phyloP scores from a whole-genome alignment of 2,113 vertebrate species.

The Petaurus breviceps region DNA sequence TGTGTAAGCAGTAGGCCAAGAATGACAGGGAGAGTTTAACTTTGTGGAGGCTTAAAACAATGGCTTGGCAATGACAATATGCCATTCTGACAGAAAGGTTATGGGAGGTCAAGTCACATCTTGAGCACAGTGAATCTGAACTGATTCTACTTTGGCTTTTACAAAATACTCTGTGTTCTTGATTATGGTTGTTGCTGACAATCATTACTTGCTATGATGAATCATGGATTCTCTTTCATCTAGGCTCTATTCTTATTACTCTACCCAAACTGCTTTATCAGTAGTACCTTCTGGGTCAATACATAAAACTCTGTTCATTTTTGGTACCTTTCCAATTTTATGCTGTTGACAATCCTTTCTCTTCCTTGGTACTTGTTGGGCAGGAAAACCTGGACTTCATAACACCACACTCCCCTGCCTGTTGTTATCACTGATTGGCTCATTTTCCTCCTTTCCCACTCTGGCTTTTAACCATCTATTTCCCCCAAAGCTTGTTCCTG shows the following conservation, averaged over 20 bases:
- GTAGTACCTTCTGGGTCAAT: background rate
- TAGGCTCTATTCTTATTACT: background rate
- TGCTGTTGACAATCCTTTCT: background rate
- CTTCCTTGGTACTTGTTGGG: background rate
- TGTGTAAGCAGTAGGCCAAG: background rate
- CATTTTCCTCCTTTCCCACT: background rate
- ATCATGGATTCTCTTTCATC: background rate
- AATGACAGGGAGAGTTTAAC: background rate
- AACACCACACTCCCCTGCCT: background rate
- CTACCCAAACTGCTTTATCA: background rate
- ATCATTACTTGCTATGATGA: background rate
- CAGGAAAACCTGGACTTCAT: background rate
- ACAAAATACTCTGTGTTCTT: background rate
- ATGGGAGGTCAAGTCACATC: background rate
- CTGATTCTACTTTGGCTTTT: background rate
- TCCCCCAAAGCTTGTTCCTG: background rate
- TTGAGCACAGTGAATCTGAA: background rate
- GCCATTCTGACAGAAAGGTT: background rate
- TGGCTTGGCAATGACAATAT: background rate
- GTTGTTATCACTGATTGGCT: background rate
- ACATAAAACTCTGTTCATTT: background rate
- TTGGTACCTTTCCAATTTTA: background rate
- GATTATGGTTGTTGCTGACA: background rate
- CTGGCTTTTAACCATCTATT: background rate
- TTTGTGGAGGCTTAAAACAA: background rate